A percentile compares a stretch with the other conserved stretches of the same genome.
phyloP scores from a whole-genome alignment of 2,888 invertebrate genomes.

The Ophioninae sp. region DNA sequence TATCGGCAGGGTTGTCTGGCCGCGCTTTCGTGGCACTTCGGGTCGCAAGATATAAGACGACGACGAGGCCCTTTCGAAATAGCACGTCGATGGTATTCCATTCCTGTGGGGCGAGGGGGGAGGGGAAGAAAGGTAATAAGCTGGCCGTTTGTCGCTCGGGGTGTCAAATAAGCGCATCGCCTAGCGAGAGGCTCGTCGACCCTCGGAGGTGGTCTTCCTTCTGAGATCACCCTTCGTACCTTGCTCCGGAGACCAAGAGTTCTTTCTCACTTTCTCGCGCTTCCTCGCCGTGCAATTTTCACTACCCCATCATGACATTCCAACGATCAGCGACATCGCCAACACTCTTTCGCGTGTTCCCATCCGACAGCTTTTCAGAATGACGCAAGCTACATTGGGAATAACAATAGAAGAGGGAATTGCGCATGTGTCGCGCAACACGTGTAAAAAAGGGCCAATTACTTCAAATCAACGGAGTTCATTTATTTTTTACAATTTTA shows the following conservation, averaged over 20 bases:
- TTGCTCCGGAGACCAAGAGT: constrained; percentile 14
- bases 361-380: constrained; percentile 53
- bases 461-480: background rate
- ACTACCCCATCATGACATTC: constrained; percentile 57
- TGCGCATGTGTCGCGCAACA: background rate
- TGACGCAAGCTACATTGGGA: constrained; percentile 51
- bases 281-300: constrained; percentile 43
- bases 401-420: constrained; percentile 50
- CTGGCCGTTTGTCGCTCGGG: constrained; percentile 77
- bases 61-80: constrained; percentile 29
- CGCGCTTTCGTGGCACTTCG: constrained; percentile 5
- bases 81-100: constrained; percentile 52
- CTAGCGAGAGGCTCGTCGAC: constrained; percentile 64
- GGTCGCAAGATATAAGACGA: constrained; percentile 12
- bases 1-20: constrained; percentile 8
- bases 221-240: constrained; percentile 27
- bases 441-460: background rate
- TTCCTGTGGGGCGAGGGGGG: constrained; percentile 58
- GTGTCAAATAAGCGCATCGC: constrained; percentile 78
- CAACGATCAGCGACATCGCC: constrained; percentile 46
- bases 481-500: background rate
- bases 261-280: constrained; percentile 50
- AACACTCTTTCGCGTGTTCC: constrained; percentile 23
- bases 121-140: constrained; percentile 74
- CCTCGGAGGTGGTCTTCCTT: constrained; percentile 46